Conservation (phyloP, 2,888 invertebrate genomes). For the Xestia c-nigrum region DNA sequence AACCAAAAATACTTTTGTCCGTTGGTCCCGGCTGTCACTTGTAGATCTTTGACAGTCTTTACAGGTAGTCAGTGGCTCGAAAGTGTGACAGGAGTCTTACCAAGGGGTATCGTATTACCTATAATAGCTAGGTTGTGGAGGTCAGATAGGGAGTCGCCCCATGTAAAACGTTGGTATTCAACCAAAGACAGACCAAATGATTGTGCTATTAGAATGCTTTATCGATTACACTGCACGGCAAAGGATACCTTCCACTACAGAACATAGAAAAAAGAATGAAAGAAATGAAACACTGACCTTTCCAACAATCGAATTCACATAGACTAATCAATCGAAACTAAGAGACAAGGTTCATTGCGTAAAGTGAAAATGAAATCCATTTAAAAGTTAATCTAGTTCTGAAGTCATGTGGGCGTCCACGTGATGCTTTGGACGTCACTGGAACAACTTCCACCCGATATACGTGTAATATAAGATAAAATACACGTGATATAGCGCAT, state of each 20-base stretch:
- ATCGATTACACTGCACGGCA: not conserved
- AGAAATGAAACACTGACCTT: slow-evolving; percentile 7
- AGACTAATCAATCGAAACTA: slow-evolving; percentile 26
- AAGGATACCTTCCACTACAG: not conserved
- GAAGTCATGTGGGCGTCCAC: slow-evolving; percentile 41
- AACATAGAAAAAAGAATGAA: not conserved
- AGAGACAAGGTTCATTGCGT: slow-evolving; percentile 18
- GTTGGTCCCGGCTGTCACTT: no score
- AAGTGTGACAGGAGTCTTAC: no score
- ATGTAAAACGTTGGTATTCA: no score
- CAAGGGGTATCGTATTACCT: no score
- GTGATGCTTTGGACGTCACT: slow-evolving; percentile 35
- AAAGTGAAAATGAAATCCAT: slow-evolving; percentile 53
- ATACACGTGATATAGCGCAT: not conserved
- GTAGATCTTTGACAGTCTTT: no score
- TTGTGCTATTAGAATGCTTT: no score
- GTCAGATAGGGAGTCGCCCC: no score
- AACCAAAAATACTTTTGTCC: not conserved
- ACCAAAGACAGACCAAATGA: not conserved
- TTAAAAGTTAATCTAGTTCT: slow-evolving; percentile 52
- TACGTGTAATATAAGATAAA: not conserved
- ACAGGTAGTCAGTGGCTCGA: no score
- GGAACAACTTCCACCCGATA: not conserved
- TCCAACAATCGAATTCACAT: not conserved
- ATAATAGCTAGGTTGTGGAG: no score